phyloP scores from a whole-genome alignment of 2,113 vertebrate species.

The Percina caprodes region DNA sequence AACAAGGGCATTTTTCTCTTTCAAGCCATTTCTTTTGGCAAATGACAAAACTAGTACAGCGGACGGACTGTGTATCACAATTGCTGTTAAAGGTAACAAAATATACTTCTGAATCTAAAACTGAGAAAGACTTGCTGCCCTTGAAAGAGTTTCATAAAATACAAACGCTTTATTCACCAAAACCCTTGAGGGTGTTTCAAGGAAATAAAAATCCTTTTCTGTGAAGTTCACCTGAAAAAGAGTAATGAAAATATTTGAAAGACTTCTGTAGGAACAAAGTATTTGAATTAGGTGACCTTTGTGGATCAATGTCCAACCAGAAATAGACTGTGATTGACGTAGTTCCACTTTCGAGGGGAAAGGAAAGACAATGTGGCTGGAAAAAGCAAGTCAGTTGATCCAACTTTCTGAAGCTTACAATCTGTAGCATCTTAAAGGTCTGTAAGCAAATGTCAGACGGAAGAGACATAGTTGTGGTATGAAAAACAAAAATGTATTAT shows the following conservation, averaged over 20 bases:
- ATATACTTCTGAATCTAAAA: constrained; percentile 16
- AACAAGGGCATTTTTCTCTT: constrained; percentile 33
- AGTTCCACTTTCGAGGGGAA: constrained; percentile 8
- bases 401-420: constrained; percentile 1
- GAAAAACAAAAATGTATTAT: constrained; percentile 25
- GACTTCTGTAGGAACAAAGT: background rate
- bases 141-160: constrained; percentile 19
- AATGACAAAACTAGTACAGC: constrained; percentile 16
- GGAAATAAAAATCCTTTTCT: background rate
- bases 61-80: background rate
- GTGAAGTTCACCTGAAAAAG: constrained; percentile 26
- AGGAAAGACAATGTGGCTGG: constrained; percentile 11
- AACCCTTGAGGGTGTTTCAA: constrained; percentile 9
- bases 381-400: constrained; percentile 7
- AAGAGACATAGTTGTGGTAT: constrained; percentile 53
- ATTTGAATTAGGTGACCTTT: constrained; percentile 22
- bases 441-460: constrained; percentile 37
- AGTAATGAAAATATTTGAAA: constrained; percentile 6
- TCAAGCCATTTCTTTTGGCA: constrained; percentile 16
- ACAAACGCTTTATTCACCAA: background rate
- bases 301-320: background rate
- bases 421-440: constrained; percentile 9
- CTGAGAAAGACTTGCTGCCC: constrained; percentile 1
- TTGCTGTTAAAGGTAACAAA: background rate
- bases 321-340: constrained; percentile 15